phyloP scores from a whole-genome alignment of 2,113 vertebrate species.

The Rousettus leschenaultii region DNA sequence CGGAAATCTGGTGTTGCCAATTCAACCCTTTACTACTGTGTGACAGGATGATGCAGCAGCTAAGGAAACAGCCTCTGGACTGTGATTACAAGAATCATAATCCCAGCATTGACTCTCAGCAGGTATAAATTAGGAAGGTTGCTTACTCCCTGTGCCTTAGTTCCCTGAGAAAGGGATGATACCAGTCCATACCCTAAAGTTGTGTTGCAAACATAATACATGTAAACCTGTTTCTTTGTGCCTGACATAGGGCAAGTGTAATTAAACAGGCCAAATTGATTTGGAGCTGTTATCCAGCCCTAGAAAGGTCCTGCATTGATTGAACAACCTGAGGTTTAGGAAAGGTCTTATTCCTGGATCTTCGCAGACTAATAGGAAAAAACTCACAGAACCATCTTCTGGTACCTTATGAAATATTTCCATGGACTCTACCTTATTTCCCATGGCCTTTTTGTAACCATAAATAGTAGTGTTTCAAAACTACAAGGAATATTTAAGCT shows the following conservation, averaged over 20 bases:
- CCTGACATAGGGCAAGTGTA: background rate
- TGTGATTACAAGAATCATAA: background rate
- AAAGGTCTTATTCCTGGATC: background rate
- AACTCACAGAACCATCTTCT: background rate
- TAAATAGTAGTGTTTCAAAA: background rate
- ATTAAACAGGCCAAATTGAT: background rate
- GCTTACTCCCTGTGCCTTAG: background rate
- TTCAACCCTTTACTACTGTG: rapidly evolving
- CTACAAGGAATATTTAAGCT: background rate
- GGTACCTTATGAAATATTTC: background rate
- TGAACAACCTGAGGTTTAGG: background rate
- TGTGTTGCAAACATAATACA: background rate
- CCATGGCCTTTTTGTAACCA: background rate
- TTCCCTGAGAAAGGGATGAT: background rate
- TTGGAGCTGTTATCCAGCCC: background rate
- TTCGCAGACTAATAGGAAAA: background rate
- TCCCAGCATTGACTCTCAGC: background rate
- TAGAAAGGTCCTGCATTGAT: rapidly evolving
- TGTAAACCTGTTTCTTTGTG: background rate
- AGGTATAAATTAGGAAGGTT: background rate
- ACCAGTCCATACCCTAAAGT: background rate
- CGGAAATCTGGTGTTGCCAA: background rate
- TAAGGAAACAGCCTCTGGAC: background rate
- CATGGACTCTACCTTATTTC: rapidly evolving
- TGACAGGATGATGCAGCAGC: background rate